Base-by-base conservation (phyloP, 2,797 vertebrate species). In the Anomalospiza imberbis region DNA sequence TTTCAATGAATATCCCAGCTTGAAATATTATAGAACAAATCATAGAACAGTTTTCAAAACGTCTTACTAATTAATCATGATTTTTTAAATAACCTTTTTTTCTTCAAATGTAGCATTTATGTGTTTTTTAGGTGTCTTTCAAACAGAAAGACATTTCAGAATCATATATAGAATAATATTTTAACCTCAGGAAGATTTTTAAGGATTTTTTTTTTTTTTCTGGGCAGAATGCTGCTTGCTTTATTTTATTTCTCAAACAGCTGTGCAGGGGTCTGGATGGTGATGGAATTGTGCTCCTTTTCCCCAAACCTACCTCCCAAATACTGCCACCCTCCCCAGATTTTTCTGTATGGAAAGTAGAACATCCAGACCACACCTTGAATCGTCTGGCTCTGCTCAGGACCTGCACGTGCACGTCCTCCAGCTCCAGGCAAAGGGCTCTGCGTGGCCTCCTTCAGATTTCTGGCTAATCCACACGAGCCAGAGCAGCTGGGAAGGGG, bases 361-460 rank as follows among this genome's bases (percentile, higher is more conserved):
- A 67, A 18, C n/a, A 65, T 22, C 66, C 38, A 25, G 74, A 55
- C 7, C 51, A 8, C 48, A 3, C 44, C 44, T 45, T 4, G 47
- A 18, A 34, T 4, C 0, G 0, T 15, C 67, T 45, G 53, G 6
- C 7, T 61, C 7, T n/a, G 32, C 55, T n/a, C 32, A 45, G 53
- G 75, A 26, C 0, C 12, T 10, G 48, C 60, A 14, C 5, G 16
- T 6, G 6, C 2, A 3, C 8, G 3, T 36, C 32, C 67, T 58
- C 63, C 40, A 22, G 48, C 48, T 40, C 45, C 0, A 0, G 32
- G 54, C 36, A 51, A 24, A 58, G 53, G 53, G 38, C 31, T 83
- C 55, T n/a, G 53, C 5, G 0, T 10, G 29, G 17, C 8, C n/a
- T 55, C 62, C 62, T 9, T 53, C 65, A 28, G 38, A 6, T 57